These are phyloP conservation scores for Pantherophis alleghaniensis DNA, from an alignment of 2,797 vertebrate genomes.

Conservation along the genomic window DNA sequence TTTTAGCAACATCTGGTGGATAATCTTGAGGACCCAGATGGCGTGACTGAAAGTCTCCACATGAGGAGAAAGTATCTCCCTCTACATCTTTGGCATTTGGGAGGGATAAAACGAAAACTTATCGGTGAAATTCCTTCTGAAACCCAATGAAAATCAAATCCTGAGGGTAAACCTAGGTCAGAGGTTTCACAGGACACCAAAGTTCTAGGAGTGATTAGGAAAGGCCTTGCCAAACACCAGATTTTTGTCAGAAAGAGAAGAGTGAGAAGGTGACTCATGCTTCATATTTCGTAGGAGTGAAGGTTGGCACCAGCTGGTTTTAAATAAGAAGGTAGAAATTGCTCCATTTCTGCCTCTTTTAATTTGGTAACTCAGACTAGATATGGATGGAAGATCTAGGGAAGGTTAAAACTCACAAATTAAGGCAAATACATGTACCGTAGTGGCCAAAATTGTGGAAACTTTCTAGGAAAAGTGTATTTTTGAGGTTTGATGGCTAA, in stretches of 20 bases:
- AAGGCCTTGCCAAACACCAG: background rate
- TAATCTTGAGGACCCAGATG: constrained; percentile 38
- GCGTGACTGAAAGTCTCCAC: background rate
- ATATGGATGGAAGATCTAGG: background rate
- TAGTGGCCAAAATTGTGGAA: too few species aligned
- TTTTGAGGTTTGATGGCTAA: too few species aligned
- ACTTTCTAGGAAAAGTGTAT: too few species aligned
- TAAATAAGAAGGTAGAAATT: background rate
- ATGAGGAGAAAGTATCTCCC: background rate
- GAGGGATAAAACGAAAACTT: background rate
- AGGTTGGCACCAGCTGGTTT: background rate
- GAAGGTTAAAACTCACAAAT: background rate
- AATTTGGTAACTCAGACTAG: background rate
- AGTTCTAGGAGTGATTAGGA: background rate
- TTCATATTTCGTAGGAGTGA: background rate
- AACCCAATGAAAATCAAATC: background rate
- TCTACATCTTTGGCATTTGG: background rate
- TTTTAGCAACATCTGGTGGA: constrained; percentile 57
- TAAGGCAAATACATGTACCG: background rate
- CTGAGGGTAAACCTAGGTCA: background rate
- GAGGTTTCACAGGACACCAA: background rate
- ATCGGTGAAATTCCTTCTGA: background rate
- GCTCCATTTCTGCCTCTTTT: background rate
- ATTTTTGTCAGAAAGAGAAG: background rate
- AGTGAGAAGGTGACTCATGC: background rate